A percentile compares a stretch with the other conserved stretches of the same genome.
phyloP scores from a whole-genome alignment of 2,113 vertebrate genomes.

The Halcyon malimbica region DNA sequence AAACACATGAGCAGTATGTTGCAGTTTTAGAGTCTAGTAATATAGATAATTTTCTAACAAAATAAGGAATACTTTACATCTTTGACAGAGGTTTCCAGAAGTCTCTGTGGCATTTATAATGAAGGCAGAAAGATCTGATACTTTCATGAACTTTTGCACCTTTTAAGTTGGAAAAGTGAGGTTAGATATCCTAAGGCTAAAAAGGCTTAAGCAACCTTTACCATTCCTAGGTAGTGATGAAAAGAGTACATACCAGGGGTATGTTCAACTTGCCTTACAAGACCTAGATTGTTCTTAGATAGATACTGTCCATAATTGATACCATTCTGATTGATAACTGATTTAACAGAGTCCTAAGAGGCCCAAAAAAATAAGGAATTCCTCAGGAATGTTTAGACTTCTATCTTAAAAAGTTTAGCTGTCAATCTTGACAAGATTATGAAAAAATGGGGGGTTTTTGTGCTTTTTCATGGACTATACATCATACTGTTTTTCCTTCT shows the following conservation, averaged over 20 bases:
- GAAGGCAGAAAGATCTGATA: not conserved
- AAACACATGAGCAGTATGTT: not conserved
- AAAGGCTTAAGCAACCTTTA: not conserved
- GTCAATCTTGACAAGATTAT: not conserved
- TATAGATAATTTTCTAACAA: not conserved
- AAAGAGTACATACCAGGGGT: not conserved
- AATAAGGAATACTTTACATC: not conserved
- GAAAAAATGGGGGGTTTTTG: not conserved
- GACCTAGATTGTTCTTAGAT: not conserved
- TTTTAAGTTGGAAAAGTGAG: not conserved
- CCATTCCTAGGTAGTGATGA: not conserved
- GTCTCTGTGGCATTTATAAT: not conserved
- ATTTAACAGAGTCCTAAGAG: not conserved
- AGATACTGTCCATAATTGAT: not conserved
- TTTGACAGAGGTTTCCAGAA: not conserved
- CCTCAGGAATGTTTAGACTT: not conserved
- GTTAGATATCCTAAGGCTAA: not conserved
- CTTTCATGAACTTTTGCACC: not conserved
- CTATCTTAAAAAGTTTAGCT: not conserved
- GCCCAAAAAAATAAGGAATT: not conserved
- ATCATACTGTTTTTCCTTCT: not conserved
- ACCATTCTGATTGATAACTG: not conserved
- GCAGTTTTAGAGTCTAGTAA: not conserved
- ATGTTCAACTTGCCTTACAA: not conserved
- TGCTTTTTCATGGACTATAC: not conserved